Evolutionary conservation across 2,797 vertebrate genomes (phyloP), one percentile per base, ranked within the genome.

Genomic region (Dromococcyx pavoninus): DNA sequence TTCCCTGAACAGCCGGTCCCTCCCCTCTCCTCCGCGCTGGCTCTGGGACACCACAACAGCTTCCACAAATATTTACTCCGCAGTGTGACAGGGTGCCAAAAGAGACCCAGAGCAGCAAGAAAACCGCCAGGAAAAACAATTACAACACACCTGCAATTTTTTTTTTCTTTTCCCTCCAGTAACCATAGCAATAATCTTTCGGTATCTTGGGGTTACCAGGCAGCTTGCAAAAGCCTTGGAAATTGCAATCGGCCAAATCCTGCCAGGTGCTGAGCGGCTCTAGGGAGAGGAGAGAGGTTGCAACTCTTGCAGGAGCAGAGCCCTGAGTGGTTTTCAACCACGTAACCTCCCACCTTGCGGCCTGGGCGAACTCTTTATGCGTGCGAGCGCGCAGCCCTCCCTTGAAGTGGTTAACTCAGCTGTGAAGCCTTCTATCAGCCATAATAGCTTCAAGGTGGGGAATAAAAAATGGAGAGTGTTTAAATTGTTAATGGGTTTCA

Each of bases 401-500:
- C 95, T 92, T 60, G 91, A 92, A 95, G 97, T 91, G 91, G 96
- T 97, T 96, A 97, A 97, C 95, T 94, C 91, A 91, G 95, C 96
- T 64, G 96, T 96, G 79, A 73, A 94, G 94, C 96, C 86, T 93
- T 95, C 95, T 94, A 97, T 97, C 97, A 97, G 95, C 96, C 54
- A 50, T 97, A 96, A 97, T 97, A 83, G 96, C 97, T 98, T 96
- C 96, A 97, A 98, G 97, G 98, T 97, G 92, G 95, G 94, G 97
- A 92, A 98, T 98, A 98, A 98, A 97, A 98, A 98, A 98, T 97
- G 97, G 97, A 95, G 94, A 97, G 97, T 96, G 97, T 96, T 98
- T 97, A 98, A 97, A 97, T 98, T 98, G 97, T 97, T 98, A 98
- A 98, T 98, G 97, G 97, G 97, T 97, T 98, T 97, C 97, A 95